These are phyloP conservation scores for Aptenodytes forsteri DNA, from an alignment of 2,113 vertebrate species.

Conservation along the genomic window DNA sequence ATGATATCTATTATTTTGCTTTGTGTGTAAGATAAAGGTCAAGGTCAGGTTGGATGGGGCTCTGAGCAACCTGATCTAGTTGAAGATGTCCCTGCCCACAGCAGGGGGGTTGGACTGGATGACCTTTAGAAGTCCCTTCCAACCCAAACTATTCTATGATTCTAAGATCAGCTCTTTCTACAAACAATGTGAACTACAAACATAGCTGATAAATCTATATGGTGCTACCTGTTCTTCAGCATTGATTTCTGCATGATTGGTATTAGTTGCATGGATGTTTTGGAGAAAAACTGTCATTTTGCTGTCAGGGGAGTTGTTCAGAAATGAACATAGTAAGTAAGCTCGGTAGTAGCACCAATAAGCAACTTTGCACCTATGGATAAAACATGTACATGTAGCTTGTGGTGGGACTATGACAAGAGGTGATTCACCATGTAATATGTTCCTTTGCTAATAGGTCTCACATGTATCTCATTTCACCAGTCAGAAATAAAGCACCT, in stretches of 20 bases:
- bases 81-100: too few relatives aligned
- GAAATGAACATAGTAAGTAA: neutral
- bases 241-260: neutral
- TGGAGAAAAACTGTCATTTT: neutral
- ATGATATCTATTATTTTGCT: neutral
- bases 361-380: neutral
- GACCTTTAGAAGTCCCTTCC: too few relatives aligned
- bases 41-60: too few relatives aligned
- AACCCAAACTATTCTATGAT: too few relatives aligned
- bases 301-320: neutral
- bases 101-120: too few relatives aligned
- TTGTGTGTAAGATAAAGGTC: neutral
- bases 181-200: neutral
- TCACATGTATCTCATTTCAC: neutral
- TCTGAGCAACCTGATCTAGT: too few relatives aligned
- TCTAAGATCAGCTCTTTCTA: neutral
- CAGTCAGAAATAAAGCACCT: neutral
- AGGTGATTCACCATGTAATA: neutral
- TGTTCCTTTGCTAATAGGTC: neutral
- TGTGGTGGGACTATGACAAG: neutral
- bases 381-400: neutral
- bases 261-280: neutral
- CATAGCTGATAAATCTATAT: neutral
- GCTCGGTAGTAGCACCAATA: neutral
- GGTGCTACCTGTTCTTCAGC: neutral